Evolutionary conservation across 2,888 invertebrate genomes (phyloP), one percentile per base, ranked within the genome.

Genomic region (Cremastinae sp.): DNA sequence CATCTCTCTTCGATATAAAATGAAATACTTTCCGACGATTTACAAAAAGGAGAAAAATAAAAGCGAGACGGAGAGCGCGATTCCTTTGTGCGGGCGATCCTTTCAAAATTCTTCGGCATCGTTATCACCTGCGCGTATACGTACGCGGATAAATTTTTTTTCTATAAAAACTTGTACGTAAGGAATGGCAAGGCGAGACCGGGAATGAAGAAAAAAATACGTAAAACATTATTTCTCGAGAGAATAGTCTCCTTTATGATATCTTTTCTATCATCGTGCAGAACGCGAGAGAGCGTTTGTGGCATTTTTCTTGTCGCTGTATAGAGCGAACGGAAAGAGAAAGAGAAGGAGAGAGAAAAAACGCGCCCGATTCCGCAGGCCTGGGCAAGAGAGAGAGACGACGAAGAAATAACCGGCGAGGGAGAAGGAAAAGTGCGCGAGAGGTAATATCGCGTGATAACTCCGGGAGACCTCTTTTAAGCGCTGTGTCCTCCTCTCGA

Each of bases 361-460:
- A n/a, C n/a, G n/a, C n/a, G n/a, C n/a, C n/a, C n/a, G n/a, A n/a
- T n/a, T n/a, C n/a, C n/a, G n/a, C n/a, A n/a, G n/a, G n/a, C n/a
- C n/a, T n/a, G n/a, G n/a, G n/a, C n/a, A n/a, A n/a, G n/a, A n/a
- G n/a, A n/a, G n/a, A n/a, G n/a, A n/a, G n/a, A n/a, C n/a, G n/a
- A n/a, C n/a, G n/a, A n/a, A n/a, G n/a, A n/a, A n/a, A n/a, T n/a
- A n/a, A n/a, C n/a, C n/a, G n/a, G n/a, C n/a, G n/a, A n/a, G n/a
- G n/a, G n/a, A n/a, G n/a, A n/a, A n/a, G n/a, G n/a, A n/a, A n/a
- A n/a, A n/a, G n/a, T n/a, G n/a, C n/a, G n/a, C n/a, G n/a, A n/a
- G 75, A 58, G 58, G 72, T 64, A 76, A 76, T 69, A 64, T 76
- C 68, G 49, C 58, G 58, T 58, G 68, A 76, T 76, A 76, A 75